Conservation (phyloP, 2,113 vertebrate species). For the Manacus vitellinus region DNA sequence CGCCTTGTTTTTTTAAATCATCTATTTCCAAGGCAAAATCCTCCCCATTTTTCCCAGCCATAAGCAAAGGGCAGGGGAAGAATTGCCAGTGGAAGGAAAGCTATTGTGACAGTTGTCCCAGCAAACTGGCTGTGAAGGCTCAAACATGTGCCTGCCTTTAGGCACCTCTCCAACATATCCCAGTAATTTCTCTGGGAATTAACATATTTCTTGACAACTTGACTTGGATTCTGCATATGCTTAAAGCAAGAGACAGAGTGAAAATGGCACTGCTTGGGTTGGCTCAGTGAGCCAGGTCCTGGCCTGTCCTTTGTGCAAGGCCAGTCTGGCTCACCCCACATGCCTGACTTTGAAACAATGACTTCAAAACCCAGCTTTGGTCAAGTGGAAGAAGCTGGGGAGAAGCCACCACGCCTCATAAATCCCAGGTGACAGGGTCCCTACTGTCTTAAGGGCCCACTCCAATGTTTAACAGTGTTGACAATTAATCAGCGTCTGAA, state of each 20-base stretch:
- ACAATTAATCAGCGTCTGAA: background rate
- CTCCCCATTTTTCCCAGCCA: background rate
- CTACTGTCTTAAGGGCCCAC: background rate
- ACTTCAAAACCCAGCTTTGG: background rate
- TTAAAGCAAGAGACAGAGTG: background rate
- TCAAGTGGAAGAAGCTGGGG: background rate
- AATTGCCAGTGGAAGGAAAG: background rate
- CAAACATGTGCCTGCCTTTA: background rate
- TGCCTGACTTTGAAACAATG: background rate
- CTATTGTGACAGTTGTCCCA: conserved; percentile 9
- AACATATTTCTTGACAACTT: background rate
- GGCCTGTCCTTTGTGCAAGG: background rate
- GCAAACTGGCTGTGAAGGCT: background rate
- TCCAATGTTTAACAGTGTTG: background rate
- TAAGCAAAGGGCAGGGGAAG: background rate
- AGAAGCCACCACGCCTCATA: background rate
- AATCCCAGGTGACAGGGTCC: conserved; percentile 10
- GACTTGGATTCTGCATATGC: background rate
- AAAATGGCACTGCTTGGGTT: background rate
- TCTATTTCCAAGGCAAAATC: background rate
- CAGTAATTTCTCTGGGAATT: background rate
- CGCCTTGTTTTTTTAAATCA: background rate
- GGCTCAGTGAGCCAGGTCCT: background rate
- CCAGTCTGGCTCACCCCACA: background rate
- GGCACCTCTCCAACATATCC: background rate